phyloP scores from a whole-genome alignment of 2,797 vertebrate genomes.

The Etheostoma nigrum region DNA sequence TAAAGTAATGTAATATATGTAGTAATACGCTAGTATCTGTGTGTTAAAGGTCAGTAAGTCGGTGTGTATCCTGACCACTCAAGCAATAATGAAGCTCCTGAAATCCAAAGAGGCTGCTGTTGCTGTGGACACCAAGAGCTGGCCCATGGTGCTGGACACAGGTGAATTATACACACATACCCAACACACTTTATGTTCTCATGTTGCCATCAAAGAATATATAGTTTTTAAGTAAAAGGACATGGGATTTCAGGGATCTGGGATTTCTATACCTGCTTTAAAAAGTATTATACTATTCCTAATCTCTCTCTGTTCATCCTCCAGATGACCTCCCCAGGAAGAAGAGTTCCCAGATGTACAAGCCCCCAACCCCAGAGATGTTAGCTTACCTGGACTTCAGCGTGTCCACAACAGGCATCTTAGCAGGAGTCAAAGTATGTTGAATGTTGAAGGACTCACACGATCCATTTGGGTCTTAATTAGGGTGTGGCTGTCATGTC shows the following conservation, averaged over 20 bases:
- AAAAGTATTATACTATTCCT: background rate
- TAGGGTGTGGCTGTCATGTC: background rate
- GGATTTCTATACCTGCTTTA: background rate
- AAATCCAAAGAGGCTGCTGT: slow-evolving; percentile 95
- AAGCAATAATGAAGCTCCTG: slow-evolving; percentile 95
- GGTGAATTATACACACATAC: slow-evolving; percentile 74
- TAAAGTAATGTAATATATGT: background rate
- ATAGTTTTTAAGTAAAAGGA: background rate
- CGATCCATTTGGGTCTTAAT: background rate
- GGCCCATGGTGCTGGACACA: slow-evolving; percentile 95
- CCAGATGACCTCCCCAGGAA: slow-evolving; percentile 96
- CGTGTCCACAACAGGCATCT: slow-evolving; percentile 96
- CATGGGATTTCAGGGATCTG: background rate
- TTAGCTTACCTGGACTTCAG: slow-evolving; percentile 98
- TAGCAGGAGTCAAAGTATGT: slow-evolving; percentile 95
- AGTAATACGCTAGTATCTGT: slow-evolving; percentile 42
- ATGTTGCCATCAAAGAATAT: background rate
- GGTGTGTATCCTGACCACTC: slow-evolving; percentile 94
- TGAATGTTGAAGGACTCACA: background rate
- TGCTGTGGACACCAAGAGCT: slow-evolving; percentile 93
- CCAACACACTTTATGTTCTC: background rate
- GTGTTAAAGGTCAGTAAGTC: slow-evolving; percentile 94
- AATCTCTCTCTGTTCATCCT: slow-evolving; percentile 1
- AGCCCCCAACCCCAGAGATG: slow-evolving; percentile 92
- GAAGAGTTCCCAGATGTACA: slow-evolving; percentile 90